Conservation (phyloP, 1,140 invertebrate genomes). For the Ips typographus region DNA sequence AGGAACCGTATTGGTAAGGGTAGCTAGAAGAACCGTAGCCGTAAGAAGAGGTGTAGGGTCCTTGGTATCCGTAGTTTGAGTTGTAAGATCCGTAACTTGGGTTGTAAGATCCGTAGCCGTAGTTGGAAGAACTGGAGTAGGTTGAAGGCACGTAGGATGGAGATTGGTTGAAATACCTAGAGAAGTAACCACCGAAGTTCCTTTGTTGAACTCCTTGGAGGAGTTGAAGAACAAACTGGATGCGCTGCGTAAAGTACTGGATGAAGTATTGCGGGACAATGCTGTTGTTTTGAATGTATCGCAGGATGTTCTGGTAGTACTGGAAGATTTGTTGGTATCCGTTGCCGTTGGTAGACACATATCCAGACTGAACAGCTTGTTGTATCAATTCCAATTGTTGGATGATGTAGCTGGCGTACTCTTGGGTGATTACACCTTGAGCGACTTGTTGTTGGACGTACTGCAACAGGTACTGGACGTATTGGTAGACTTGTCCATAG, state of each 20-base stretch:
- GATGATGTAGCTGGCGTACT: slow-evolving; percentile 17
- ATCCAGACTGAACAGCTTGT: neutral
- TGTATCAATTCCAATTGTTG: slow-evolving; percentile 13
- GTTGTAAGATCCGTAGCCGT: slow-evolving; percentile 9
- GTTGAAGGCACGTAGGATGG: neutral
- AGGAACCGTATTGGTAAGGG: slow-evolving; percentile 5
- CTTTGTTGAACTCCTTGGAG: slow-evolving; percentile 3
- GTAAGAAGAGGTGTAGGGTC: slow-evolving; percentile 7
- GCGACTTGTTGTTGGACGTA: slow-evolving; percentile 7
- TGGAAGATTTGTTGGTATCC: slow-evolving; percentile 1
- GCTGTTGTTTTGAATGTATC: neutral
- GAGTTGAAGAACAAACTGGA: slow-evolving; percentile 8
- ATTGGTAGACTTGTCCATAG: slow-evolving; percentile 10
- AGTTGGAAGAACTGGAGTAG: neutral
- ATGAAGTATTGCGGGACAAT: neutral
- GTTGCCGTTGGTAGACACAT: neutral
- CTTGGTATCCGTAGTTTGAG: slow-evolving; percentile 5
- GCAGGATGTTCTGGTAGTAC: slow-evolving; percentile 8
- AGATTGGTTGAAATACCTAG: neutral
- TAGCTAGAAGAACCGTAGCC: slow-evolving; percentile 17
- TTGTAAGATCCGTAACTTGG: neutral
- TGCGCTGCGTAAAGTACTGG: slow-evolving; percentile 7
- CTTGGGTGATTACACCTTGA: slow-evolving; percentile 14
- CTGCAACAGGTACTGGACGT: slow-evolving; percentile 10
- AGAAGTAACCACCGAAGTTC: neutral